A percentile compares a stretch with the other conserved stretches of the same genome.
Conservation (phyloP, 1,140 invertebrate species). For the Bemisia tabaci region DNA sequence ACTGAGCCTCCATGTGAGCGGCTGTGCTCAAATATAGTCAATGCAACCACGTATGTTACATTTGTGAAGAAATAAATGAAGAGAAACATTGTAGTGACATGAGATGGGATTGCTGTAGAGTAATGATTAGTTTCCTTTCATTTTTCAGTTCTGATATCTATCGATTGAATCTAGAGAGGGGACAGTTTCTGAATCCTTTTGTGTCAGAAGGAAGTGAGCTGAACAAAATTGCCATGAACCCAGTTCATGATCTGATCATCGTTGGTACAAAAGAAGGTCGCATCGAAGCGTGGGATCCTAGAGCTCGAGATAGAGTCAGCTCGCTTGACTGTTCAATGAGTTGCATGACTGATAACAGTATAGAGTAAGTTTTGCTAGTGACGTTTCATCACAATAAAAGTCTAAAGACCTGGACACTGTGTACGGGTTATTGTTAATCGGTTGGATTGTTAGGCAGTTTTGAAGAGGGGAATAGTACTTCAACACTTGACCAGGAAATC, state of each 20-base stretch:
- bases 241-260: conserved; percentile 71
- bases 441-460: too few relatives aligned
- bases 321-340: conserved; percentile 74
- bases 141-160: conserved; percentile 70
- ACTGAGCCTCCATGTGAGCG: too few relatives aligned
- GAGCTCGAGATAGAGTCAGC: conserved; percentile 56
- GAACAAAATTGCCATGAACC: conserved; percentile 80
- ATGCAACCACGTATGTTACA: too few relatives aligned
- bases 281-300: conserved; percentile 93
- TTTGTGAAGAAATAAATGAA: too few relatives aligned
- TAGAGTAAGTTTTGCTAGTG: conserved; percentile 1
- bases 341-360: conserved; percentile 38
- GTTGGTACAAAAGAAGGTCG: conserved; percentile 83
- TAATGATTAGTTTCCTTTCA: conserved; percentile 4
- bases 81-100: too few relatives aligned
- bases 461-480: too few relatives aligned
- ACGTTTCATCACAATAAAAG: not conserved
- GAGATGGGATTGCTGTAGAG: too few relatives aligned
- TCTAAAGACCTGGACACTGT: not conserved
- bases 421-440: too few relatives aligned
- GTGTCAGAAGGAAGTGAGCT: conserved; percentile 53
- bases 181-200: conserved; percentile 79
- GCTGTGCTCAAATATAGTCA: too few relatives aligned
- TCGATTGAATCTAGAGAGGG: conserved; percentile 88
- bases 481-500: too few relatives aligned